These are phyloP conservation scores for Zootoca vivipara DNA, from an alignment of 2,113 vertebrate genomes.

Conservation along the genomic window DNA sequence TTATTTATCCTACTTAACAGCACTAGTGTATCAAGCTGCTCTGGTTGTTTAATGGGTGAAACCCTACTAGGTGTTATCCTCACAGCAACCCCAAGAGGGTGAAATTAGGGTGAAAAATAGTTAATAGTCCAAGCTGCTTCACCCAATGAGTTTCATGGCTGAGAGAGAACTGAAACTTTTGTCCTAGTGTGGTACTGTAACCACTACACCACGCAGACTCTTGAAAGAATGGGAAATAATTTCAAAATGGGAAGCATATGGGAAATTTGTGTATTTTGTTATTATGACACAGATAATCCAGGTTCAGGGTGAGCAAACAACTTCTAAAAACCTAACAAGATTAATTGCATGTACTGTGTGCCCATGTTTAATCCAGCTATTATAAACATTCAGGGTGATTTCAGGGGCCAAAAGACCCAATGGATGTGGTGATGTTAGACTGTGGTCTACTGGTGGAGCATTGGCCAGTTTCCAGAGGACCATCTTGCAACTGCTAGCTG, in stretches of 20 bases:
- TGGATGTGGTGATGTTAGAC: too few relatives aligned
- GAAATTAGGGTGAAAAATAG: neutral
- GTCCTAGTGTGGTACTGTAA: neutral
- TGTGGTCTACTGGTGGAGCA: neutral
- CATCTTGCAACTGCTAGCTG: neutral
- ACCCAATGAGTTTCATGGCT: neutral
- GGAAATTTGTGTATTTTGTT: neutral
- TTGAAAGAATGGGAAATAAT: neutral
- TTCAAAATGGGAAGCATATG: too few relatives aligned
- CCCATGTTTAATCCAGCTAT: neutral
- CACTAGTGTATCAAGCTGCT: neutral
- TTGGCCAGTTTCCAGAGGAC: neutral
- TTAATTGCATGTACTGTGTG: neutral
- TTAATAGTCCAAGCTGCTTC: neutral
- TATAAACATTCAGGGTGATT: too few relatives aligned
- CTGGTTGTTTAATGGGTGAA: neutral
- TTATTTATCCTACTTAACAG: neutral
- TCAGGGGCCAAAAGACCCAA: too few relatives aligned
- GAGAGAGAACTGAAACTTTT: neutral
- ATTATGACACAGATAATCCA: neutral
- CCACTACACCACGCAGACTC: neutral
- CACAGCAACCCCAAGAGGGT: too few relatives aligned
- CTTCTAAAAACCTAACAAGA: neutral
- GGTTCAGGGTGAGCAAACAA: neutral
- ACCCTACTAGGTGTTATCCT: neutral